Evolutionary conservation across 2,113 vertebrate genomes (phyloP), one percentile per base, ranked within the genome.

Genomic region (Pyrgilauda ruficollis): DNA sequence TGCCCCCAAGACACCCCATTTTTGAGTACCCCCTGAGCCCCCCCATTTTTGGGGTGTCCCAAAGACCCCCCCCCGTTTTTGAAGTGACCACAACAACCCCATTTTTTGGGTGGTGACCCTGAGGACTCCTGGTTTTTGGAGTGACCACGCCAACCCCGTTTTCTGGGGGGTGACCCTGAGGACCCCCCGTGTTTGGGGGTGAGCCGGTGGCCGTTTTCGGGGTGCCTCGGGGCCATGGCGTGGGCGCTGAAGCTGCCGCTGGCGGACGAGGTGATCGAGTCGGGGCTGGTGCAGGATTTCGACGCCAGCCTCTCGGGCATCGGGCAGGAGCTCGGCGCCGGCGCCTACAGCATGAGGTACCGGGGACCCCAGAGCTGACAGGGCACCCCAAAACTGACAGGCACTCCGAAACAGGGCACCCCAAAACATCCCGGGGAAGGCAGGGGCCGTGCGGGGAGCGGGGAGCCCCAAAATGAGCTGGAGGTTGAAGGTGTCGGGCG

Each of bases 261-360:
- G 91, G 98, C 99, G 1, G 99, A 99, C 43, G 99, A 99, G 94
- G 99, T 99, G 98, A 99, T 99, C 44, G 99, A 99, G 97, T 99
- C 99, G 2, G 99, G 99, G 89, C 98, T 99, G 98, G 99, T 98
- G 92, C 99, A 99, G 97, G 99, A 99, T 97, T 99, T 99, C 31
- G 99, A 99, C 97, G 99, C 99, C 94, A 99, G 99, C 95, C 98
- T 99, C 15, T 99, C 99, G 13, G 99, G 99, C 41, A 99, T 99
- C 75, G 99, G 99, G 26, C 99, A 99, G 96, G 99, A 99, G 94
- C 98, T 99, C 46, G 99, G 99, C 33, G 99, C 99, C 1, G 99
- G 99, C 67, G 99, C 99, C 30, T 99, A 99, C 97, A 99, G 99
- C 97, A 99, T 99, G 99, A 99, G 99, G 99, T 99, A 98, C 35